Evolutionary conservation across 2,797 vertebrate genomes (phyloP).

Genomic region (Pseudotriccus pelzelni): DNA sequence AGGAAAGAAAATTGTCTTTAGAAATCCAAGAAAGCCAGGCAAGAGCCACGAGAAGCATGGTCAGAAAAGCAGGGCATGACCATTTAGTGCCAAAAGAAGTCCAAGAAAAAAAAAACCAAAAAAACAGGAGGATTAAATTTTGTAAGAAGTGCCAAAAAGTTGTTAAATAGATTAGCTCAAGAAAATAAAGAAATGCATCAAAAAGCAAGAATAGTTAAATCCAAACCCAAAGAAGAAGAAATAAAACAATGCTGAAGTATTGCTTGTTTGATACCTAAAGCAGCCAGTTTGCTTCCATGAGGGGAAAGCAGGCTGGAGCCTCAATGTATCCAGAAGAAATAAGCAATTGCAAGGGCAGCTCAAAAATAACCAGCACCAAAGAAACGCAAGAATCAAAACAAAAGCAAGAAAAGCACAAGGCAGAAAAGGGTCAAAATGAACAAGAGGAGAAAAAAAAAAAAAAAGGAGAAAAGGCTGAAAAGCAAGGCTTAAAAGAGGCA

Average conservation of each 20-base stretch:
- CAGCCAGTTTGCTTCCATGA: slow-evolving; percentile 35
- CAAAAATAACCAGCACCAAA: slow-evolving; percentile 55
- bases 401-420: slow-evolving; percentile 66
- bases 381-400: slow-evolving; percentile 68
- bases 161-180: slow-evolving; percentile 73
- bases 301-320: slow-evolving; percentile 54
- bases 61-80: slow-evolving; percentile 65
- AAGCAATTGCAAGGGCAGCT: slow-evolving; percentile 62
- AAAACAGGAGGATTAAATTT: slow-evolving; percentile 31
- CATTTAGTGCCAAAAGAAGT: slow-evolving; percentile 60
- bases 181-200: slow-evolving; percentile 55
- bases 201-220: slow-evolving; percentile 64
- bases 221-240: slow-evolving; percentile 51
- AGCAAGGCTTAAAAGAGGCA: slow-evolving; percentile 62
- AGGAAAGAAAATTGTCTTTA: slow-evolving; percentile 66
- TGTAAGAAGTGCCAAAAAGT: slow-evolving; percentile 58
- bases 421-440: slow-evolving; percentile 60
- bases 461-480: slow-evolving; percentile 42
- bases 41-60: slow-evolving; percentile 42
- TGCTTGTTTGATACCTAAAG: slow-evolving; percentile 33
- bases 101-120: not conserved
- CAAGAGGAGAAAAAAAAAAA: not conserved
- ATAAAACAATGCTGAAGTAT: slow-evolving; percentile 43
- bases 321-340: slow-evolving; percentile 52
- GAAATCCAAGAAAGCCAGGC: slow-evolving; percentile 41